Evolutionary conservation across 2,797 vertebrate genomes (phyloP), one percentile per base, ranked within the genome.

Genomic region (Muraenolepis orangiensis): DNA sequence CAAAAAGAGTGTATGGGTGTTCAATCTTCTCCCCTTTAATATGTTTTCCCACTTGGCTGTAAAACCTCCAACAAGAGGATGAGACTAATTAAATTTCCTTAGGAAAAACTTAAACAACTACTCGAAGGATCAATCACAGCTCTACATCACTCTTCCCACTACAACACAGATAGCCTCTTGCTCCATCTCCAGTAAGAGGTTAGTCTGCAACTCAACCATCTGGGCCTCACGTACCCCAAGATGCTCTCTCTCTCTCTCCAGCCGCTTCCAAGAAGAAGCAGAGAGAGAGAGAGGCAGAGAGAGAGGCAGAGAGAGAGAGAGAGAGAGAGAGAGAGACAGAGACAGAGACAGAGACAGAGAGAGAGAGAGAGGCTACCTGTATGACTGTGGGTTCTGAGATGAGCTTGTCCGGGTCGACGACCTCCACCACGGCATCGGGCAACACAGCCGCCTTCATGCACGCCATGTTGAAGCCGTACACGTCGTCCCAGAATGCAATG

Each of bases 391-490:
- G 87, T 11, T 96, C 89, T 72, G 97, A 98, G 81, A 98, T 91
- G 32, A 98, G 81, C 0, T 94, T 94, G 70, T 93, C 93, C 0
- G 93, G 90, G 18, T 94, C 92, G 74, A 98, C 74, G 77, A 95
- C 83, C 78, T 98, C 95, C 75, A 99, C 96, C 40, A 94, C 70
- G 3, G 96, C 95, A 86, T 99, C 98, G 1, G 95, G 95, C 78
- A 96, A 83, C 78, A 97, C 96, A 1, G 91, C 93, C 76, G 93
- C 95, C 93, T 97, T 98, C 96, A 99, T 98, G 82, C 96, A 98
- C 1, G 94, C 91, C 98, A 99, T 99, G 84, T 94, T 93, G 87
- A 99, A 99, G 73, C 96, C 96, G 10, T 98, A 99, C 0, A 99
- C 97, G 2, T 97, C 86, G 0, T 99, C 95, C 97, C 98, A 99